phyloP scores from a whole-genome alignment of 2,113 vertebrate species.

The Thomomys bottae region DNA sequence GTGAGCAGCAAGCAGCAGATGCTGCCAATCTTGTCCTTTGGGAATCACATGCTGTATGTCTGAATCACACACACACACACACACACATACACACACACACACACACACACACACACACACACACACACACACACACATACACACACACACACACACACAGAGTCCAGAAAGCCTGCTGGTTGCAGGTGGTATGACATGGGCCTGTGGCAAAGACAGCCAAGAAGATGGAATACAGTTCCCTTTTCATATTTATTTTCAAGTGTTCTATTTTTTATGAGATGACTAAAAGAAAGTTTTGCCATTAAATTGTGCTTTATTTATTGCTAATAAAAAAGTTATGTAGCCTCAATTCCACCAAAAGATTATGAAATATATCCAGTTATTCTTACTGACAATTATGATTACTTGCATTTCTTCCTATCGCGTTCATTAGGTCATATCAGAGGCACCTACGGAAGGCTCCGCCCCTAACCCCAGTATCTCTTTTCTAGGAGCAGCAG shows the following conservation, averaged over 20 bases:
- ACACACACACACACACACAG: background rate
- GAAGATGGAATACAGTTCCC: background rate
- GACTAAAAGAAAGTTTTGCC: background rate
- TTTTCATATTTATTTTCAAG: background rate
- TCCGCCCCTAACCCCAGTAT: background rate
- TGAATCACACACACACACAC: background rate
- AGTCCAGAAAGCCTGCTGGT: background rate
- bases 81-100: too few relatives aligned
- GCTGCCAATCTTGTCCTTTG: background rate
- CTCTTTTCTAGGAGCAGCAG: background rate
- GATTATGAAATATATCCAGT: background rate
- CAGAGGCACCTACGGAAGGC: background rate
- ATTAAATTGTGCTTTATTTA: slow-evolving; percentile 23
- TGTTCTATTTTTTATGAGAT: slow-evolving; percentile 16
- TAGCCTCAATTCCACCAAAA: background rate
- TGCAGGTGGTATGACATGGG: background rate
- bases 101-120: too few relatives aligned
- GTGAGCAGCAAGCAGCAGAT: background rate
- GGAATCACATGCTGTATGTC: background rate
- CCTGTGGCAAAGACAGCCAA: background rate
- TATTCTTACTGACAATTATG: background rate
- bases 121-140: too few relatives aligned
- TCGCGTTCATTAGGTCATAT: background rate
- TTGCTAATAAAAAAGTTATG: background rate
- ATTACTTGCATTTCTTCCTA: background rate